Base-by-base conservation (phyloP, 2,797 vertebrate species). In the Lophotriccus pileatus region DNA sequence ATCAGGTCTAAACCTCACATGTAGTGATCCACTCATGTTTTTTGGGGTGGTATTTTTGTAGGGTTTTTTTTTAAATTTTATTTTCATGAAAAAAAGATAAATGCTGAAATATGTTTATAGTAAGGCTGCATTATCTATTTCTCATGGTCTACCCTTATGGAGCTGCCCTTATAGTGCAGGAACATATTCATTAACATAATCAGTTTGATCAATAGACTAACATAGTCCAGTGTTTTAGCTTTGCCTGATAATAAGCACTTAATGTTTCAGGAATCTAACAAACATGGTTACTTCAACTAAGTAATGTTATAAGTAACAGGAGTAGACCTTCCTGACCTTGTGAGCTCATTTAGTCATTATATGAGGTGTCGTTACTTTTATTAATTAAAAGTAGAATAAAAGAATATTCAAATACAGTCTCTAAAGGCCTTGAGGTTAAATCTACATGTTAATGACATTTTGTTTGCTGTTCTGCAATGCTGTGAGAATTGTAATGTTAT, bases 341-440 rank as follows among this genome's bases (percentile, higher is more conserved):
- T 84, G 43, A 86, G 79, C 32, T 52, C 0, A 0, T 63, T 84
- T 47, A 96, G 73, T 91, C 52, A 63, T 67, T 52, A 11, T 43
- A 55, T 49, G 44, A 94, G 46, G 27, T 68, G 30, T 34, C 67
- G 74, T 87, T 89, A 82, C 64, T 88, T 91, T 50, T 73, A 60
- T 47, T 91, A 82, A 94, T 91, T 93, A 80, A 84, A 88, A 84
- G 43, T 53, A 84, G 67, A 70, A 68, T 74, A 84, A 79, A 89
- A 62, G 16, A 91, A 74, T 77, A 80, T 84, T 80, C 70, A 90
- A 86, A 95, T 86, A 39, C 44, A 63, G 73, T 93, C 77, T 81
- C 55, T 73, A 76, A 91, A 93, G 67, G 36, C 63, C 63, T 95
- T 69, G 66, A 84, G 81, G 50, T 95, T 69, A 94, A 93, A 89